Percentiles rank a stretch among this genome's conserved stretches.
These are phyloP conservation scores for Phania funesta DNA, from an alignment of 2,888 invertebrate genomes.

Conservation along the genomic window DNA sequence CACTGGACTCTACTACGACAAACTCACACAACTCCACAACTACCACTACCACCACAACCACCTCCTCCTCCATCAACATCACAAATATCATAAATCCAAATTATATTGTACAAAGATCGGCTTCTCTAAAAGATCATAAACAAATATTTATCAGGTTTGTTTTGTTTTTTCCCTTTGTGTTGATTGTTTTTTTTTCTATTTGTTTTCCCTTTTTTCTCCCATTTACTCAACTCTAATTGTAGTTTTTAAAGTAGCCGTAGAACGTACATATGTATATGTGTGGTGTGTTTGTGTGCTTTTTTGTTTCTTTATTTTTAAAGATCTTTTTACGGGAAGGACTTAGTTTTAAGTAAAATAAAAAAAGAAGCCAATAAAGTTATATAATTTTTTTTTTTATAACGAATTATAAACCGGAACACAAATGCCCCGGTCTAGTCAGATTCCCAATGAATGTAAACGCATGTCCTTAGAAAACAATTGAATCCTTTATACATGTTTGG, in stretches of 20 bases:
- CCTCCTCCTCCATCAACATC: conserved; percentile 69
- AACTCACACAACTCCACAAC: conserved; percentile 73
- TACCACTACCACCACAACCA: conserved; percentile 69
- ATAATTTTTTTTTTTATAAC: too few relatives aligned
- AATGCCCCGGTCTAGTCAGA: too few relatives aligned
- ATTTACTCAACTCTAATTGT: conserved; percentile 22
- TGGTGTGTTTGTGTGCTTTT: conserved; percentile 41
- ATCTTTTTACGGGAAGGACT: too few relatives aligned
- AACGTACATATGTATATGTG: conserved; percentile 32
- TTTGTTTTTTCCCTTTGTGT: conserved; percentile 69
- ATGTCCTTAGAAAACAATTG: too few relatives aligned
- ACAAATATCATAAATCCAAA: conserved; percentile 81
- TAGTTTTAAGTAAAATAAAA: not conserved
- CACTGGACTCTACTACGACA: conserved; percentile 48
- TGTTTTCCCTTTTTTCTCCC: conserved; percentile 33
- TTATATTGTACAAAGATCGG: conserved; percentile 83
- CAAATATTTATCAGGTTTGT: conserved; percentile 80
- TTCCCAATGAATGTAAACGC: too few relatives aligned
- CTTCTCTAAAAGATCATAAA: conserved; percentile 82
- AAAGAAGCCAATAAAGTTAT: too few relatives aligned
- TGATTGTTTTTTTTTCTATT: conserved; percentile 42
- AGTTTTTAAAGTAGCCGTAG: conserved; percentile 43
- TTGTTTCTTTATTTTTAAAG: not conserved
- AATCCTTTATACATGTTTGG: too few relatives aligned
- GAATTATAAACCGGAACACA: too few relatives aligned